Percentiles rank a stretch among this genome's conserved stretches.
These are phyloP conservation scores for Sebastes itinus DNA, from an alignment of 2,797 vertebrate genomes.

Conservation along the genomic window DNA sequence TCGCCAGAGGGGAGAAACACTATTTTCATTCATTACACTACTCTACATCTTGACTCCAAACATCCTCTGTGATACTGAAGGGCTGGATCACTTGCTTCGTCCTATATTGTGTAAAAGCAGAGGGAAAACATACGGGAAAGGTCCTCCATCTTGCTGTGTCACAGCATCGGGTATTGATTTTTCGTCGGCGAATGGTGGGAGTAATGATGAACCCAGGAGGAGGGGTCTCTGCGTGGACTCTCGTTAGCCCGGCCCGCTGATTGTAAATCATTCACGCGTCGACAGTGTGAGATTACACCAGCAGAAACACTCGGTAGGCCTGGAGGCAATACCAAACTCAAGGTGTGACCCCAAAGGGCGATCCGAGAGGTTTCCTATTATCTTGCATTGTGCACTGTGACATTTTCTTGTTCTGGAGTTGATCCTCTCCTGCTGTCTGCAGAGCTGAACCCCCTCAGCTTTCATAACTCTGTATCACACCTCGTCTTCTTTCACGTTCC, in stretches of 20 bases:
- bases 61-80: neutral
- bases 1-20: neutral
- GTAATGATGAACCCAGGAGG: slow-evolving; percentile 29
- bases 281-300: slow-evolving; percentile 3
- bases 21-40: slow-evolving; percentile 19
- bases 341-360: slow-evolving; percentile 1
- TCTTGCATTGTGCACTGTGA: slow-evolving; percentile 7
- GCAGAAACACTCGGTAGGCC: neutral
- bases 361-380: slow-evolving; percentile 14
- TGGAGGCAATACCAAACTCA: neutral
- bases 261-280: slow-evolving; percentile 1
- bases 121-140: neutral
- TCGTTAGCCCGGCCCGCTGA: slow-evolving; percentile 24
- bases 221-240: slow-evolving; percentile 17
- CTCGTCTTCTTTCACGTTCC: neutral
- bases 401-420: slow-evolving; percentile 6
- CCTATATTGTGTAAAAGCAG: slow-evolving; percentile 12
- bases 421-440: slow-evolving; percentile 7
- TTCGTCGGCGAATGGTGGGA: neutral
- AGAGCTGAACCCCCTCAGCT: neutral
- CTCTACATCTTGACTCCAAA: slow-evolving; percentile 7
- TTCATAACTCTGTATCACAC: slow-evolving; percentile 13
- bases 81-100: neutral
- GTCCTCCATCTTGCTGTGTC: slow-evolving; percentile 1
- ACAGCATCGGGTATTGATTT: slow-evolving; percentile 35